Conservation (phyloP, 2,797 vertebrate species). For the Chanos chanos region DNA sequence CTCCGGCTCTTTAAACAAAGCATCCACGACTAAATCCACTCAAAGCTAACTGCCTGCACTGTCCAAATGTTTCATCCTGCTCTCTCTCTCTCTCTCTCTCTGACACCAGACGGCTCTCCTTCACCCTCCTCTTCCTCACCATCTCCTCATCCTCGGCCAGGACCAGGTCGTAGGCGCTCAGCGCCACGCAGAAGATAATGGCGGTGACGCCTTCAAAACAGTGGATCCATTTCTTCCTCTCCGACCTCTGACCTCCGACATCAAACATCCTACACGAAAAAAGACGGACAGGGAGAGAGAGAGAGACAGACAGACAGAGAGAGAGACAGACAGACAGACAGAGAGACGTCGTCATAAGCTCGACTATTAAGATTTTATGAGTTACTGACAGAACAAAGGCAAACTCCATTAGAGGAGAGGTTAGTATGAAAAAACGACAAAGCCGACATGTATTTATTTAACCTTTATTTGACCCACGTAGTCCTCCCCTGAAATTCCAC, state of each 20-base stretch:
- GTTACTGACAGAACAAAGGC: slow-evolving; percentile 31
- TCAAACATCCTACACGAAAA: slow-evolving; percentile 69
- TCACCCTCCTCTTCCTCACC: slow-evolving; percentile 51
- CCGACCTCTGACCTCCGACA: slow-evolving; percentile 73
- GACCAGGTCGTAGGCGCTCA: slow-evolving; percentile 95
- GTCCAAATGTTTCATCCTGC: too few relatives aligned
- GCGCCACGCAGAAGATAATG: slow-evolving; percentile 95
- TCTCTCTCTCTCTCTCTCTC: too few relatives aligned
- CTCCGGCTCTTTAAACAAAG: too few relatives aligned
- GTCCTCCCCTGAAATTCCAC: neutral
- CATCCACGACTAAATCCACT: too few relatives aligned
- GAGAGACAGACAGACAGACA: neutral
- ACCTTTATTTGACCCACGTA: neutral
- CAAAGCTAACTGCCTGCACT: too few relatives aligned
- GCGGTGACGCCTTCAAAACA: slow-evolving; percentile 97
- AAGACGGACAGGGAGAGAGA: slow-evolving; percentile 4
- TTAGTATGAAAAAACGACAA: too few relatives aligned
- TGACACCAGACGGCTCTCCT: neutral
- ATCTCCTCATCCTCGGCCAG: slow-evolving; percentile 85
- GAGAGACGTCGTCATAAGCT: slow-evolving; percentile 13
- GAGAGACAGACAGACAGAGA: neutral
- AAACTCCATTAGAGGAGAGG: neutral
- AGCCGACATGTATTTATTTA: too few relatives aligned
- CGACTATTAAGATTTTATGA: slow-evolving; percentile 56
- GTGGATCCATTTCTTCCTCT: slow-evolving; percentile 95